Evolutionary conservation across 2,797 vertebrate species (phyloP).

Genomic region (Avahi laniger): DNA sequence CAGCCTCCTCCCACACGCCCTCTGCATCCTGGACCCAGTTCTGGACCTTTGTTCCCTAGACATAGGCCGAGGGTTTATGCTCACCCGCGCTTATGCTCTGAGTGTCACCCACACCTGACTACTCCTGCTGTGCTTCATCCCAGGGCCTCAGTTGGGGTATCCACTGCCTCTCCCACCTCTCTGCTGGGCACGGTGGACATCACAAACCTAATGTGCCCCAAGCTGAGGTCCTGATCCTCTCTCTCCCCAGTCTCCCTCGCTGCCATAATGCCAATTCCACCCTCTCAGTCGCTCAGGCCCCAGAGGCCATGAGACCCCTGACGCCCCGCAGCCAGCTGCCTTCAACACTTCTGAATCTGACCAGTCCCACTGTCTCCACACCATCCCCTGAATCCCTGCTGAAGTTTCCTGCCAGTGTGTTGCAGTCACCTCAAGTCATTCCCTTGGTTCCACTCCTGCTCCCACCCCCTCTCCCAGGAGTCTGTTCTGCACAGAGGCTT

Average conservation of each 20-base stretch:
- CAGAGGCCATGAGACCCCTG: background rate
- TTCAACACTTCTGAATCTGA: background rate
- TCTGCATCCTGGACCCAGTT: background rate
- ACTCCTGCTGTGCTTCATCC: background rate
- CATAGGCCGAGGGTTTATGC: background rate
- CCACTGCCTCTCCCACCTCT: background rate
- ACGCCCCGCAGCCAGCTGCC: background rate
- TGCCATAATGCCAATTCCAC: background rate
- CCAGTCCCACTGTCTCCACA: background rate
- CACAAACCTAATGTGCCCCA: background rate
- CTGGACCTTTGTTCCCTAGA: background rate
- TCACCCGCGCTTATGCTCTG: background rate
- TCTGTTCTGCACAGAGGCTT: too few species aligned
- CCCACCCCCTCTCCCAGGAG: rapidly evolving
- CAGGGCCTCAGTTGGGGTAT: background rate
- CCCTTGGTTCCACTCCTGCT: too few species aligned
- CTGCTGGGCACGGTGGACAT: background rate
- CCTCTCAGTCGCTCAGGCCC: background rate
- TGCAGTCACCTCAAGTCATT: background rate
- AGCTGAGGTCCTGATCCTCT: background rate
- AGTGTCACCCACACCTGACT: background rate
- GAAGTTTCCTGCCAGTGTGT: background rate
- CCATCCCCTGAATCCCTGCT: too few species aligned
- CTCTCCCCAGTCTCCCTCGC: background rate
- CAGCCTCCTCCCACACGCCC: too few species aligned